Base-by-base conservation (phyloP, 2,888 invertebrate genomes). In the Beris chalybata region DNA sequence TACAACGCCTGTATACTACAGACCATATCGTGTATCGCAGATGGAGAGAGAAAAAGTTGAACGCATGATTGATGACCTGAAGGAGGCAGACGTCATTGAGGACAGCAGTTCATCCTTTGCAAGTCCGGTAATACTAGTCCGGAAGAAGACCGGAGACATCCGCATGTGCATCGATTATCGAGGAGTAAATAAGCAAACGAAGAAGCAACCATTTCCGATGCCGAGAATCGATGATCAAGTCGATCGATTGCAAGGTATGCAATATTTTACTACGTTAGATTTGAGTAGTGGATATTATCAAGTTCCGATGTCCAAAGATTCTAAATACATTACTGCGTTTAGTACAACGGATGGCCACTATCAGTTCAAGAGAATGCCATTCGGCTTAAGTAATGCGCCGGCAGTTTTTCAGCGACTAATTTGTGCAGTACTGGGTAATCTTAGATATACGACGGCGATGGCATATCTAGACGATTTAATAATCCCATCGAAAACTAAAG, bases 271-370 rank as follows among this genome's bases (percentile, higher is more conserved):
- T 1, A 56, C 61, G 2, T 56, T 74, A 4, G 73, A 74, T 58
- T 43, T 71, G 12, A 58, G 61, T 6, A 47, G 55, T 2, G 76
- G 73, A 2, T 69, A 71, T 70, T 69, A 65, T 31, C 74, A 74
- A 52, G 72, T 75, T 11, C 72, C 71, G 4, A 66, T 77, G 43
- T 54, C 29, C 66, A 66, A 63, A 30, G 13, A 11, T 0, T 71
- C 72, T 50, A 65, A 71, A 4, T 65, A 54, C 1, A 73, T 73
- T 30, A 75, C 73, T 0, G 74, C 72, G 0, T 71, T 74, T 22
- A 69, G 70, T 4, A 74, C 72, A n/a, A 50, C 63, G n/a, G 63
- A 63, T 38, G 63, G 6, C 71, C 71, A 74, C 67, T 74, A 69
- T 70, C 69, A 2, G 73, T 63, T 73, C 13, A 52, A 52, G 13